Evolutionary conservation across 1,140 invertebrate genomes (phyloP), one percentile per base, ranked within the genome.

Genomic region (Cyclina sinensis): DNA sequence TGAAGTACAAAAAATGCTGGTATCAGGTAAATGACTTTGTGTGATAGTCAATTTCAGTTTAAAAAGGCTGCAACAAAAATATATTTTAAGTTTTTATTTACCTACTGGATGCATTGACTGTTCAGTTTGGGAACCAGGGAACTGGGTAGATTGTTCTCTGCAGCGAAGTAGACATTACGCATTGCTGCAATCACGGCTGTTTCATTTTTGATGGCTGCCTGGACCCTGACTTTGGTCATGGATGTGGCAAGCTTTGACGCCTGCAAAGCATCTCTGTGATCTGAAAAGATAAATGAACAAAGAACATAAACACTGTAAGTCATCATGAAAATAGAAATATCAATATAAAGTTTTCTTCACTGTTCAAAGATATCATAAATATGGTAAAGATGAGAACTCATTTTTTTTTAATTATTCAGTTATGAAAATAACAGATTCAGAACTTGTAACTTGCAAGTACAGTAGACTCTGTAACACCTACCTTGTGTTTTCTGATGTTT

Each of bases 71-170:
- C 7, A 9, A 46, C 7, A 46, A 46, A 46, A 7, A 46, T 9
- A 46, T 46, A 46, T 46, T 46, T 9, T 7, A 46, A 46, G 16
- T 16, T 16, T 9, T 46, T 9, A 46, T 16, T 35, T 88, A 88
- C 76, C 78, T 88, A 62, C 39, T 11, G 11, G 32, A 81, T 74
- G 32, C 78, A 89, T 4, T 76, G 48, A 21, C 39, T 7, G 62
- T 89, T 68, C 3, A 89, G 48, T 12, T 74, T 16, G 27, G 65
- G 79, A 12, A 82, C 86, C 1, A 76, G 35, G 11, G 68, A 9
- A 32, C 76, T 89, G 18, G 87, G 27, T n/a, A 88, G 43, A 32
- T 88, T 27, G 18, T 88, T 27, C 21, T 27, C 74, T 12, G 78
- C 86, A 48, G 65, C 39, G 51, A 88, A 81, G 18, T 24, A 81